Percentiles rank a stretch among this genome's conserved stretches.
Evolutionary conservation across 2,797 vertebrate species (phyloP).

Genomic region (Podarcis siculus): DNA sequence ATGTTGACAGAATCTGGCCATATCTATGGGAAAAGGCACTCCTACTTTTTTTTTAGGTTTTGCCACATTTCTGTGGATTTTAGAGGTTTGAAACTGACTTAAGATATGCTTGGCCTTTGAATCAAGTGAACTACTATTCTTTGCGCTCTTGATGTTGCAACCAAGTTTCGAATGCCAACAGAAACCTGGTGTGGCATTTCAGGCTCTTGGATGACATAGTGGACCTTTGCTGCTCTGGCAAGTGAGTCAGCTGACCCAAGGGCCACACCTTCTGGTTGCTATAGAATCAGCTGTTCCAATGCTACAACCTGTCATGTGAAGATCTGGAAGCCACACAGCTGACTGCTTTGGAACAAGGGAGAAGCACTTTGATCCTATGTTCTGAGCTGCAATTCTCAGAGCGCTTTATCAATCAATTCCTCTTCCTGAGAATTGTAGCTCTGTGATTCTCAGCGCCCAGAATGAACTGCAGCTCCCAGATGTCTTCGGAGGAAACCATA

Average conservation of each 20-base stretch:
- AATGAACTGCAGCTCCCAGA: too few species aligned
- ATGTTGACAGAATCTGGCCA: constrained; percentile 3
- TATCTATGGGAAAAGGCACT: neutral
- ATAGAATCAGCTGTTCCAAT: neutral
- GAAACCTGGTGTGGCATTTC: neutral
- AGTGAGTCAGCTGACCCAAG: neutral
- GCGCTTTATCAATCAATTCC: too few species aligned
- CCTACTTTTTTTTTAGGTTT: neutral
- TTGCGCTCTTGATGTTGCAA: neutral
- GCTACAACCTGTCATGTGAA: neutral
- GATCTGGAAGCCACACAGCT: neutral
- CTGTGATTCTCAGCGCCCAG: too few species aligned
- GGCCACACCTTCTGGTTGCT: neutral
- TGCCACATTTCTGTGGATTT: neutral
- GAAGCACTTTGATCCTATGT: neutral
- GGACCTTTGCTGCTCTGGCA: neutral
- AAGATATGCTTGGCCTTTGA: neutral
- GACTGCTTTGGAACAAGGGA: neutral
- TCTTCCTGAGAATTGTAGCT: too few species aligned
- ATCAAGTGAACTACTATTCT: neutral
- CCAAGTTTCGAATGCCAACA: neutral
- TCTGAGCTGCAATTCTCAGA: too few species aligned
- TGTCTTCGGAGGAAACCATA: too few species aligned
- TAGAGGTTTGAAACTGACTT: neutral
- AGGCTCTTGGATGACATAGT: neutral